A percentile compares a stretch with the other conserved stretches of the same genome.
phyloP scores from a whole-genome alignment of 2,797 vertebrate species.

The Megaceryle alcyon region DNA sequence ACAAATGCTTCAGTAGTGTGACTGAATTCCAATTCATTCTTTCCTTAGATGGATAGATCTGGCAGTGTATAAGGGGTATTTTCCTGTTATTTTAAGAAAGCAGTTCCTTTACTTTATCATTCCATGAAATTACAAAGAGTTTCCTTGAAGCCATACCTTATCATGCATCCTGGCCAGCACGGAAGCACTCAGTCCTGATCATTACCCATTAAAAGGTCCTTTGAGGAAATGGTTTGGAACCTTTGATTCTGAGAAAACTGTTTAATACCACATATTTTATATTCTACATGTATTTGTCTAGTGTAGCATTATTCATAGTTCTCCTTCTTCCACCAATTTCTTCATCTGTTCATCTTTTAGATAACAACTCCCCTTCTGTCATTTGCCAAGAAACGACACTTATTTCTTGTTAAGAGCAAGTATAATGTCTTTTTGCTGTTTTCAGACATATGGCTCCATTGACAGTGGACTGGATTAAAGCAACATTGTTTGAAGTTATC shows the following conservation, averaged over 20 bases:
- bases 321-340: background rate
- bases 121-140: conserved; percentile 41
- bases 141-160: conserved; percentile 45
- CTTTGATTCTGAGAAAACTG: background rate
- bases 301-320: background rate
- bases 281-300: background rate
- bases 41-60: conserved; percentile 36
- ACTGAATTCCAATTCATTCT: conserved; percentile 39
- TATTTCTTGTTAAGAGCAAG: background rate
- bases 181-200: background rate
- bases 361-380: background rate
- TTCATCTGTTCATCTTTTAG: background rate
- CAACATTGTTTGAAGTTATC: background rate
- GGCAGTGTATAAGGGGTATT: conserved; percentile 27
- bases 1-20: background rate
- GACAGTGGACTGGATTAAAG: background rate
- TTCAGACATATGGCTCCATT: background rate
- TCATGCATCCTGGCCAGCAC: background rate
- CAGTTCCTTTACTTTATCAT: conserved; percentile 43
- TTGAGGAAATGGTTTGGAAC: conserved; percentile 25
- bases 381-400: background rate
- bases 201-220: conserved; percentile 2
- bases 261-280: background rate
- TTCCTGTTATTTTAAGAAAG: conserved; percentile 61
- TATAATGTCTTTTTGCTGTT: background rate